Percentiles rank a stretch among this genome's conserved stretches.
These are phyloP conservation scores for Ptychodera flava DNA, from an alignment of 35 echinoderm and acorn worm genomes.

Conservation along the genomic window DNA sequence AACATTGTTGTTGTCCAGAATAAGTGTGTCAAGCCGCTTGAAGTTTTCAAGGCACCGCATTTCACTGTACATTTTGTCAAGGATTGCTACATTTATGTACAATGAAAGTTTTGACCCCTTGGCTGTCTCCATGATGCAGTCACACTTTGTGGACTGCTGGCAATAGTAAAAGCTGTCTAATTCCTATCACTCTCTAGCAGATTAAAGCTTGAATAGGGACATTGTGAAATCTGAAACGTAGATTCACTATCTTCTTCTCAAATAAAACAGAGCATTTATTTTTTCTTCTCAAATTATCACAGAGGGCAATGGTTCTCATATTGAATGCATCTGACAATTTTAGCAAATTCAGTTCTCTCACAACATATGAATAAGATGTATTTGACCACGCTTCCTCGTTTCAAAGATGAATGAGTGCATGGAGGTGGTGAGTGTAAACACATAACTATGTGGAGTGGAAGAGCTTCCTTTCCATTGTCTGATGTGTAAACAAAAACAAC, in stretches of 20 bases:
- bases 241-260: neutral
- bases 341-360: neutral
- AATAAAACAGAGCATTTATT: neutral
- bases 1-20: conserved; percentile 82
- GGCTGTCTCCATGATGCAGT: conserved; percentile 2
- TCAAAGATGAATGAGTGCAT: no score
- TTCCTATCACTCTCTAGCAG: neutral
- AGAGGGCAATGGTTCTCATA: neutral
- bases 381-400: no score
- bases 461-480: no score
- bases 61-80: conserved; percentile 46
- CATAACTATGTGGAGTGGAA: no score
- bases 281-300: neutral
- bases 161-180: neutral
- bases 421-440: no score
- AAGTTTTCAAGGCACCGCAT: conserved; percentile 60
- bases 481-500: no score
- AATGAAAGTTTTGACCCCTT: neutral
- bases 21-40: conserved; percentile 62
- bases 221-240: neutral
- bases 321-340: neutral
- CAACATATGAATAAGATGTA: no score
- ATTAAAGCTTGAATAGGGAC: neutral
- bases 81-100: no score
- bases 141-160: neutral